Conservation (phyloP, 2,888 invertebrate genomes). For the Cerceris rybyensis region DNA sequence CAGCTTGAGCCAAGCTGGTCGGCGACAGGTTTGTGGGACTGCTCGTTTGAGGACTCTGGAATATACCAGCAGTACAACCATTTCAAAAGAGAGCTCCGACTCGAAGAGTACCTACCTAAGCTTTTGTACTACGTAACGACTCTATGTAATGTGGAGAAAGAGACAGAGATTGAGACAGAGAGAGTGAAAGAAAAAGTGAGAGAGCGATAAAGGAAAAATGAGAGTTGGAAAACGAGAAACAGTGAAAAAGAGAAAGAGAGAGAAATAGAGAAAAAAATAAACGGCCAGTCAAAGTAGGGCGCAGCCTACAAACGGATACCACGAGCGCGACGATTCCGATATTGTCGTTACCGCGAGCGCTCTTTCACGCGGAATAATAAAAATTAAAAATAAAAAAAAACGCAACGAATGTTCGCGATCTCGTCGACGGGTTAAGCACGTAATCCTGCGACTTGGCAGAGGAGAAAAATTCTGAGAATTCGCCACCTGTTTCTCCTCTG, state of each 20-base stretch:
- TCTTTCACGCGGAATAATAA: neutral
- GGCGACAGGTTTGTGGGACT: conserved; percentile 89
- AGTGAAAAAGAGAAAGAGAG: neutral
- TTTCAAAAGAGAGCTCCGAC: conserved; percentile 56
- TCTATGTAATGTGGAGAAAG: conserved; percentile 14
- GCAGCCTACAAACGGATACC: neutral
- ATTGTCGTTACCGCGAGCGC: conserved; percentile 23
- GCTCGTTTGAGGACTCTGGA: conserved; percentile 87
- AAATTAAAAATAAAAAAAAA: too few relatives aligned
- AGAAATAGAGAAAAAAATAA: neutral
- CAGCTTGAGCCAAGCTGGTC: conserved; percentile 85
- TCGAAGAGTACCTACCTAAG: conserved; percentile 23
- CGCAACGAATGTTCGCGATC: too few relatives aligned
- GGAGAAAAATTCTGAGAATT: too few relatives aligned
- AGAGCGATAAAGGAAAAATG: neutral
- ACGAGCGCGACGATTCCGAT: conserved; percentile 22
- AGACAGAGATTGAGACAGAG: neutral
- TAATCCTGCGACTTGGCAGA: too few relatives aligned
- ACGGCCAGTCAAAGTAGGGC: conserved; percentile 2
- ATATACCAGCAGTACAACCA: conserved; percentile 75
- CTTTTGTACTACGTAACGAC: conserved; percentile 28
- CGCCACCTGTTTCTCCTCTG: too few relatives aligned
- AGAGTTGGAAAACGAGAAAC: neutral
- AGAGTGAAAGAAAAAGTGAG: neutral
- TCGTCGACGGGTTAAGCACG: too few relatives aligned